These are phyloP conservation scores for Ceratotherium simum DNA, from an alignment of 2,113 vertebrate genomes.

Conservation along the genomic window DNA sequence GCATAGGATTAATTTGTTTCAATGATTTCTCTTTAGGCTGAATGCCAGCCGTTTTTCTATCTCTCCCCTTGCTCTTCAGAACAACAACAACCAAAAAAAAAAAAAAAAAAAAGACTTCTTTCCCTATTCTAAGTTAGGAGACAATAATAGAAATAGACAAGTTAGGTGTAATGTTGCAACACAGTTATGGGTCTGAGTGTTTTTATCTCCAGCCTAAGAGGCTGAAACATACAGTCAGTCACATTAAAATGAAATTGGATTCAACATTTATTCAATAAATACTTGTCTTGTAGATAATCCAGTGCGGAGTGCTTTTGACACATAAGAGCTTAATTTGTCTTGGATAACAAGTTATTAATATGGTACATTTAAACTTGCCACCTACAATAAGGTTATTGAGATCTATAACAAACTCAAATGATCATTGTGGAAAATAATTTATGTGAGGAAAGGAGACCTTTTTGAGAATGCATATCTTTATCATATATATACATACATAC, in stretches of 20 bases:
- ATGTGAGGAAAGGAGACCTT: constrained; percentile 71
- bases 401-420: constrained; percentile 78
- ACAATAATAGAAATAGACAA: constrained; percentile 89
- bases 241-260: constrained; percentile 92
- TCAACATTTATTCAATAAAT: constrained; percentile 92
- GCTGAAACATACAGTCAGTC: constrained; percentile 87
- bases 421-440: constrained; percentile 75
- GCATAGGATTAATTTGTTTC: constrained; percentile 99
- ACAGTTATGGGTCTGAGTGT: constrained; percentile 82
- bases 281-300: constrained; percentile 91
- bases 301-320: constrained; percentile 89
- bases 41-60: constrained; percentile 92
- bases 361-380: constrained; percentile 89
- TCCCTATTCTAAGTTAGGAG: constrained; percentile 81
- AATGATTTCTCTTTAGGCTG: constrained; percentile 98
- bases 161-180: constrained; percentile 86
- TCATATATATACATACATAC: neutral
- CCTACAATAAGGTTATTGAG: constrained; percentile 87
- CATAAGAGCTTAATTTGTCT: constrained; percentile 92
- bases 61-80: constrained; percentile 83
- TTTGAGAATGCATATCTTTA: constrained; percentile 45
- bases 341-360: constrained; percentile 91
- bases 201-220: constrained; percentile 87
- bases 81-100: constrained; percentile 75
- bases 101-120: constrained; percentile 4